These are phyloP conservation scores for Manduca sexta DNA, from an alignment of 1,140 invertebrate species.

Conservation along the genomic window DNA sequence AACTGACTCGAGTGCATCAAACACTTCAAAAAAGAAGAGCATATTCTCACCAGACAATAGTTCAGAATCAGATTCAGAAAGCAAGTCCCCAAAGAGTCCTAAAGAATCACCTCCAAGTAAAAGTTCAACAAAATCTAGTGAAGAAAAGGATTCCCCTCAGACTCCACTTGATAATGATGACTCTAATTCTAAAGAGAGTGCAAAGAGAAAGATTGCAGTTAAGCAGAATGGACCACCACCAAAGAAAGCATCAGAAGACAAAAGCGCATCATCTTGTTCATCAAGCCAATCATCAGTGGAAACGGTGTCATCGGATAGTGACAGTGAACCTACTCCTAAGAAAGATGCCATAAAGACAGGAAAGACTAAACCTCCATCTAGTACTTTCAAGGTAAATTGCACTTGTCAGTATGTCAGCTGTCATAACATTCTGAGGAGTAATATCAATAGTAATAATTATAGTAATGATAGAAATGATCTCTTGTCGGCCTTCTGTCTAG, in stretches of 20 bases:
- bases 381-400: slow-evolving; percentile 28
- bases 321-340: slow-evolving; percentile 48
- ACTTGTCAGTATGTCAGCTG: too few species aligned
- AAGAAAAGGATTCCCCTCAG: slow-evolving; percentile 45
- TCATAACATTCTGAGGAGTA: too few species aligned
- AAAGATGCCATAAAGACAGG: slow-evolving; percentile 45
- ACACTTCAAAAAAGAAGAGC: slow-evolving; percentile 81
- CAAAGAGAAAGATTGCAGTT: slow-evolving; percentile 46
- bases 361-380: slow-evolving; percentile 42
- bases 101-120: slow-evolving; percentile 49
- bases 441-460: too few species aligned
- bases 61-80: slow-evolving; percentile 79
- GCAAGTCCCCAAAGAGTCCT: slow-evolving; percentile 49
- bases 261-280: slow-evolving; percentile 60
- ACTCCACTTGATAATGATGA: slow-evolving; percentile 54
- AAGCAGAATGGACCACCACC: slow-evolving; percentile 51
- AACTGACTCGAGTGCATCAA: slow-evolving; percentile 61
- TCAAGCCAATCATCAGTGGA: slow-evolving; percentile 64
- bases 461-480: too few species aligned
- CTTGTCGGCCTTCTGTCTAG: too few species aligned
- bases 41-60: slow-evolving; percentile 89
- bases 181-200: slow-evolving; percentile 63
- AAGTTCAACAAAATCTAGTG: slow-evolving; percentile 51
- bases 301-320: slow-evolving; percentile 57
- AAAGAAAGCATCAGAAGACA: slow-evolving; percentile 52